Conservation (phyloP, 2,797 vertebrate species). For the Buphagus erythrorhynchus region DNA sequence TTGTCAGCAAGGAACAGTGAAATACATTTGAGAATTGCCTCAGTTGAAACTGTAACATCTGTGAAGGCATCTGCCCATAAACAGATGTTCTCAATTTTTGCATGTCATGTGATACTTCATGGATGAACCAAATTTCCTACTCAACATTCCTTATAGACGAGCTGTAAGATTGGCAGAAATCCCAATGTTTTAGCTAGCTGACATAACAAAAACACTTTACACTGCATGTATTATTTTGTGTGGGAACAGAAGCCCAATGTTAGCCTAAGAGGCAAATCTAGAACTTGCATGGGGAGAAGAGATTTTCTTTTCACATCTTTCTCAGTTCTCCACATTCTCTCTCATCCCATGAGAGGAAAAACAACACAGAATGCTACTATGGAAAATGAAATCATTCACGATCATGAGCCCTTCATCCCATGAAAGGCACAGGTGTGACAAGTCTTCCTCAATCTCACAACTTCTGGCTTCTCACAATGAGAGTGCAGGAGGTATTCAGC, state of each 20-base stretch:
- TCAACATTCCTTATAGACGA: neutral
- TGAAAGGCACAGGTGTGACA: neutral
- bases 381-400: neutral
- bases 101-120: neutral
- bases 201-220: neutral
- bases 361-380: neutral
- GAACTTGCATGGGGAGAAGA: neutral
- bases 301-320: neutral
- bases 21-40: neutral
- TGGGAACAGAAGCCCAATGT: neutral
- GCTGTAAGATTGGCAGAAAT: neutral
- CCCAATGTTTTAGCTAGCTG: neutral
- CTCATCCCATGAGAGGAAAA: neutral
- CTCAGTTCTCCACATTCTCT: neutral
- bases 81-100: neutral
- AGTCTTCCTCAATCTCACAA: neutral
- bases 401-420: neutral
- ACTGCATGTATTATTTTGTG: neutral
- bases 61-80: neutral
- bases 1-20: neutral
- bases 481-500: neutral
- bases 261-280: neutral
- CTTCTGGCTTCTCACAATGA: neutral
- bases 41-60: neutral
- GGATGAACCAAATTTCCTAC: neutral